A percentile compares a stretch with the other conserved stretches of the same genome.
These are phyloP conservation scores for Ectemnius continuus DNA, from an alignment of 2,888 invertebrate genomes.

Conservation along the genomic window DNA sequence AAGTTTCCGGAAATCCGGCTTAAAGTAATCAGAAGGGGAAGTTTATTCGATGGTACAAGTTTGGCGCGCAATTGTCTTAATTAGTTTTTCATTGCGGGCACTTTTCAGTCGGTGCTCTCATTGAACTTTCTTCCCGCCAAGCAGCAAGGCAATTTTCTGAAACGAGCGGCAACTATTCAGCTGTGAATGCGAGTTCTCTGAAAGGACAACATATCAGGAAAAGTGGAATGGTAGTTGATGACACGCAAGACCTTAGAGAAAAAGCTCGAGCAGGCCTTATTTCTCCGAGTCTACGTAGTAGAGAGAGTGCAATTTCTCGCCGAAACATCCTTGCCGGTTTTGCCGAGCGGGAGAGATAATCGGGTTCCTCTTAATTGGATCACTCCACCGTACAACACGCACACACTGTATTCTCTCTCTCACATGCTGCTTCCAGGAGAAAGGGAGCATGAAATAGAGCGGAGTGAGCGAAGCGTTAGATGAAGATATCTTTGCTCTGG, in stretches of 20 bases:
- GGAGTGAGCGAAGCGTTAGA: background rate
- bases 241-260: background rate
- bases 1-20: too few relatives aligned
- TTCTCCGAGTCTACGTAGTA: background rate
- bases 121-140: too few relatives aligned
- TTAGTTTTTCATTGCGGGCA: too few relatives aligned
- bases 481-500: constrained; percentile 3
- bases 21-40: too few relatives aligned
- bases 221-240: background rate
- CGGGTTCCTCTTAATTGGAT: constrained; percentile 8
- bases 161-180: background rate
- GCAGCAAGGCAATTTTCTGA: too few relatives aligned
- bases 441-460: background rate
- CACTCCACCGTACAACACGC: background rate
- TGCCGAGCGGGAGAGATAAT: background rate
- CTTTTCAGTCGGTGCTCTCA: too few relatives aligned
- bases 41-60: too few relatives aligned
- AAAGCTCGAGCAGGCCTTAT: background rate
- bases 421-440: background rate
- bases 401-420: background rate
- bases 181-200: background rate
- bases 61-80: too few relatives aligned
- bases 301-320: background rate
- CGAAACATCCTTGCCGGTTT: background rate
- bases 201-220: background rate